Evolutionary conservation across 2,113 vertebrate species (phyloP).

Genomic region (Nothocercus nigrocapillus): DNA sequence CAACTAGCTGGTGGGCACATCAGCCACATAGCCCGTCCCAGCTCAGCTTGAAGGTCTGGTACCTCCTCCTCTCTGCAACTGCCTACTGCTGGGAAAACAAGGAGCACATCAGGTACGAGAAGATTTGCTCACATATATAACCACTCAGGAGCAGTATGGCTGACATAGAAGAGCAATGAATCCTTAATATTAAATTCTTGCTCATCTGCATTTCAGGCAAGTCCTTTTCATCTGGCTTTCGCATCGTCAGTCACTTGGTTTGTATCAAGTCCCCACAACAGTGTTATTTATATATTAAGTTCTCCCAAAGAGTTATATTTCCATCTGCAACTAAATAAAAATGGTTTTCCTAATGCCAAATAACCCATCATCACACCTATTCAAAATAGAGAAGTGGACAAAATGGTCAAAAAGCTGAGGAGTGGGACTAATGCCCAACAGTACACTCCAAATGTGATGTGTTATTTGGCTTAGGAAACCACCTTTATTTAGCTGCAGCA

Average conservation of each 20-base stretch:
- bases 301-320: fast-evolving
- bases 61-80: background rate
- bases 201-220: background rate
- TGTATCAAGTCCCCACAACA: background rate
- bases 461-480: background rate
- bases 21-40: background rate
- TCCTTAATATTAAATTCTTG: background rate
- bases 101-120: background rate
- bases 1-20: background rate
- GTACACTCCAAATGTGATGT: background rate
- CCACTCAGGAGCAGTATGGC: background rate
- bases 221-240: background rate
- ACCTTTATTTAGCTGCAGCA: background rate
- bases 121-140: background rate
- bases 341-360: background rate
- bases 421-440: too few relatives aligned
- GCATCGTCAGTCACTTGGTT: background rate
- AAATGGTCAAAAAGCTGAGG: background rate
- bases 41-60: background rate
- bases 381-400: background rate
- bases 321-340: background rate
- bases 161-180: background rate
- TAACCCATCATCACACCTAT: background rate
- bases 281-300: background rate
- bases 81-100: background rate